Percentiles rank a stretch among this genome's conserved stretches.
phyloP scores from a whole-genome alignment of 2,797 vertebrate genomes.

The Erithacus rubecula region DNA sequence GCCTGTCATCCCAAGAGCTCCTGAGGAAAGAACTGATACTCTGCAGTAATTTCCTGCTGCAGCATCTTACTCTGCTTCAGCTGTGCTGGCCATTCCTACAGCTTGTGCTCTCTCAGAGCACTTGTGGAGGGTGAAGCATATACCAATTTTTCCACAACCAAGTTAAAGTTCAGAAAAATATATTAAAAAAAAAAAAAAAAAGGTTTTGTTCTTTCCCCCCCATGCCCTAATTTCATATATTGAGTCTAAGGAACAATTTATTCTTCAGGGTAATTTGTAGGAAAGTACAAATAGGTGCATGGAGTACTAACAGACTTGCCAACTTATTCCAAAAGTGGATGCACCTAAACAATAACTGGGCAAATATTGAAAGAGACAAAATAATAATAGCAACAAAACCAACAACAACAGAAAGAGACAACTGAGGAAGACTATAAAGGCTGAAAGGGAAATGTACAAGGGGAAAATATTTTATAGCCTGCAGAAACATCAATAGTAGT shows the following conservation, averaged over 20 bases:
- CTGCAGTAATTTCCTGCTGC: background rate
- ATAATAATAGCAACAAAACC: background rate
- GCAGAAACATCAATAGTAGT: background rate
- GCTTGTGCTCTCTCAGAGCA: background rate
- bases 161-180: background rate
- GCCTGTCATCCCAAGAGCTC: background rate
- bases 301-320: background rate
- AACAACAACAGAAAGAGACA: background rate
- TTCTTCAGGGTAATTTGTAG: background rate
- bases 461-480: background rate
- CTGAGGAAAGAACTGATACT: background rate
- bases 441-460: background rate
- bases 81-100: background rate
- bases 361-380: background rate
- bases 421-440: background rate
- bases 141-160: fast-evolving
- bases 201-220: fast-evolving
- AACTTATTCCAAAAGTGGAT: background rate
- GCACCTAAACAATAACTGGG: background rate
- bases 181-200: background rate
- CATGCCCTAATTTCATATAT: fast-evolving
- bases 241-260: background rate
- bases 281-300: background rate
- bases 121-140: background rate
- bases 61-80: background rate